A percentile compares a stretch with the other conserved stretches of the same genome.
Evolutionary conservation across 37 sponge, comb jelly and placozoan species (phyloP).

Genomic region (Geodia barretti): DNA sequence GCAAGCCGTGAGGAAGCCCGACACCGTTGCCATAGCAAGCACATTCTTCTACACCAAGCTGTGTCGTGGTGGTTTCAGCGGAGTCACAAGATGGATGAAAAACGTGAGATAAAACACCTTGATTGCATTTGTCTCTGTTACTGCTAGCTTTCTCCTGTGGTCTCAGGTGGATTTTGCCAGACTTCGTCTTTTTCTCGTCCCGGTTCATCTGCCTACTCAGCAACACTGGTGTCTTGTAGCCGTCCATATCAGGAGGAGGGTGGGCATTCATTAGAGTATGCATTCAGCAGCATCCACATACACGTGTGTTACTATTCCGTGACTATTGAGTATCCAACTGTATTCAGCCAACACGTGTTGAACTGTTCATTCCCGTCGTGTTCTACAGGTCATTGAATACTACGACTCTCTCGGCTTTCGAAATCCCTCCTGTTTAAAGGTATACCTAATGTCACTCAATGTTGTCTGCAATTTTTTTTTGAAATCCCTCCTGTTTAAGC

Average conservation of each 20-base stretch:
- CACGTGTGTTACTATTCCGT: neutral
- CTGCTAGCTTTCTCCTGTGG: neutral
- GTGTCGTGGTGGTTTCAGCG: constrained; percentile 13
- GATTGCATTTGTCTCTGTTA: no score
- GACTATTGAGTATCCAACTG: neutral
- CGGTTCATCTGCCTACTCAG: neutral
- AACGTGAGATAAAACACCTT: no score
- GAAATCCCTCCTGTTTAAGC: no score
- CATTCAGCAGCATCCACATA: neutral
- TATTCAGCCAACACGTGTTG: neutral
- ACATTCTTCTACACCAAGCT: constrained; percentile 64
- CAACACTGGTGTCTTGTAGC: constrained; percentile 42
- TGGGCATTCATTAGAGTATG: neutral
- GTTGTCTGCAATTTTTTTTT: no score
- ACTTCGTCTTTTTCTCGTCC: neutral
- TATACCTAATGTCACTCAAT: no score
- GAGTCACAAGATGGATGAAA: constrained; percentile 28
- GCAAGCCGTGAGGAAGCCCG: neutral
- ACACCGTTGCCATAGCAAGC: constrained; percentile 10
- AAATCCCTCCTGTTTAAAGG: constrained; percentile 20
- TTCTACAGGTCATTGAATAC: constrained; percentile 21
- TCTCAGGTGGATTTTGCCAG: neutral
- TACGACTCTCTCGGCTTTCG: constrained; percentile 24
- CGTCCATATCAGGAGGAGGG: constrained; percentile 15
- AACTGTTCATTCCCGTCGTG: neutral